phyloP scores from a whole-genome alignment of 2,797 vertebrate genomes.

The Gobionotothen gibberifrons region DNA sequence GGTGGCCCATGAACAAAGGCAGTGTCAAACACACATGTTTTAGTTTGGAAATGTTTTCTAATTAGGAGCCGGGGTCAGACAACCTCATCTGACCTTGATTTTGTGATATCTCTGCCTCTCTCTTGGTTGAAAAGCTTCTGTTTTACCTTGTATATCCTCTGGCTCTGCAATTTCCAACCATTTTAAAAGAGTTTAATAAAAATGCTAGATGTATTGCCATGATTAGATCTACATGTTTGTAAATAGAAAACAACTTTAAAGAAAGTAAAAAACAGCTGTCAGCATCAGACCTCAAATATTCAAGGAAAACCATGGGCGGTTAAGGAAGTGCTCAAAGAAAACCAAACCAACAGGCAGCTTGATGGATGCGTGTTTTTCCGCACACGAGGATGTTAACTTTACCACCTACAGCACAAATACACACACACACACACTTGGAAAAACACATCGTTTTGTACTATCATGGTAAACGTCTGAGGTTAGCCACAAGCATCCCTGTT shows the following conservation, averaged over 20 bases:
- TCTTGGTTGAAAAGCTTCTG: not conserved
- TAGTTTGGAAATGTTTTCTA: conserved; percentile 28
- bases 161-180: conserved; percentile 15
- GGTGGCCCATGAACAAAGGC: conserved; percentile 19
- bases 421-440: conserved; percentile 21
- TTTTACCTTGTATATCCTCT: conserved; percentile 13
- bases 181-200: not conserved
- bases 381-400: conserved; percentile 58
- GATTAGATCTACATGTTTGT: conserved; percentile 51
- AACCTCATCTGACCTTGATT: conserved; percentile 13
- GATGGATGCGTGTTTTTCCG: conserved; percentile 61
- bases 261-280: conserved; percentile 57
- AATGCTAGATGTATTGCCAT: conserved; percentile 8
- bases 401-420: conserved; percentile 51
- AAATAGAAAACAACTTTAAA: conserved; percentile 37
- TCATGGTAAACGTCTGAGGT: conserved; percentile 54
- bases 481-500: conserved; percentile 50
- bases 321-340: conserved; percentile 51
- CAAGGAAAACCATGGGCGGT: conserved; percentile 26
- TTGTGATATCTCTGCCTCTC: not conserved
- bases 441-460: conserved; percentile 48
- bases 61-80: conserved; percentile 21
- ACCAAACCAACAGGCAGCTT: conserved; percentile 48
- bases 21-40: conserved; percentile 26
- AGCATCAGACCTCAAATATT: conserved; percentile 59